Evolutionary conservation across 35 echinoderm and acorn worm species (phyloP).

Genomic region (Ophioderma brevispina): DNA sequence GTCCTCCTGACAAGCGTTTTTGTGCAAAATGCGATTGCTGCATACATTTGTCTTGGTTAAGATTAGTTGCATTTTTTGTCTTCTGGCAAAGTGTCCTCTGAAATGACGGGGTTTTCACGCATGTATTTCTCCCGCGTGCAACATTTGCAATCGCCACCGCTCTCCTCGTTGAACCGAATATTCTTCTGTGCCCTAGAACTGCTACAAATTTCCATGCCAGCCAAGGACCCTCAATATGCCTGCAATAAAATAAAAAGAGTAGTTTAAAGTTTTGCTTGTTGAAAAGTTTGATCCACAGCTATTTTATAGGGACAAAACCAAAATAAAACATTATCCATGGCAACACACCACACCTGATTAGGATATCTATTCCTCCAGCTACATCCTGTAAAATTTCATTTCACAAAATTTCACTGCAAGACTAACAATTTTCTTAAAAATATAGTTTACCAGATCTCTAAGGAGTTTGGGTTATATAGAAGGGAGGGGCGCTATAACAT

Average conservation of each 20-base stretch:
- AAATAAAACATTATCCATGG: no score
- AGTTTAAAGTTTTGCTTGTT: no score
- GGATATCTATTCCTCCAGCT: no score
- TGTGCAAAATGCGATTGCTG: constrained; percentile 71
- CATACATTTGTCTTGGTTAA: constrained; percentile 68
- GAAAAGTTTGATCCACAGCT: no score
- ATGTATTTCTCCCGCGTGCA: constrained; percentile 65
- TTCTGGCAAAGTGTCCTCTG: constrained; percentile 50
- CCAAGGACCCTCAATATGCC: constrained; percentile 79
- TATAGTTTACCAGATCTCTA: no score
- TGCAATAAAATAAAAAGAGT: constrained; percentile 44
- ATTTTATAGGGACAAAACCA: no score
- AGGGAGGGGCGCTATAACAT: no score
- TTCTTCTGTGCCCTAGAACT: constrained; percentile 55
- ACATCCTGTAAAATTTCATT: no score
- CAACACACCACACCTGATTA: no score
- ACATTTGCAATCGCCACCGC: constrained; percentile 44
- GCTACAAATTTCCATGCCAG: constrained; percentile 78
- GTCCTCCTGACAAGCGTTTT: constrained; percentile 68
- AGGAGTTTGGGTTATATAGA: no score
- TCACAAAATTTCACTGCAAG: no score
- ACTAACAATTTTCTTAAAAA: no score
- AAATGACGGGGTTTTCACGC: constrained; percentile 50
- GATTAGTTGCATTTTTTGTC: constrained; percentile 42
- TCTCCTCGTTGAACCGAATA: constrained; percentile 51